Conservation (phyloP, 2,113 vertebrate genomes). For the Proteles cristata region DNA sequence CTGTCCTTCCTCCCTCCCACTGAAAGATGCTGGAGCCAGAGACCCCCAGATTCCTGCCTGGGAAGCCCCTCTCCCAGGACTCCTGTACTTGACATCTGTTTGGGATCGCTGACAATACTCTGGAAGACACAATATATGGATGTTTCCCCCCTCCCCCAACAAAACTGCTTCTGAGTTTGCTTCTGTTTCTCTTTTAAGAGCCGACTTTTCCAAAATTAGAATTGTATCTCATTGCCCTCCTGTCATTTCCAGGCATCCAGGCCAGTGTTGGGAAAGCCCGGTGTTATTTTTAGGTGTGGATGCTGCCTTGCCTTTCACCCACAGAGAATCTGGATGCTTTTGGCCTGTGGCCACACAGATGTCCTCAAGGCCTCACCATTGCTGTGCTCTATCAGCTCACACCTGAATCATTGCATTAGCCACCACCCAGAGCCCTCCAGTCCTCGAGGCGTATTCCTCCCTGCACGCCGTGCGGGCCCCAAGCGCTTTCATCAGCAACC, state of each 20-base stretch:
- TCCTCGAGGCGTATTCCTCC: fast-evolving
- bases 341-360: background rate
- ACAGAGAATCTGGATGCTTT: background rate
- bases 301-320: background rate
- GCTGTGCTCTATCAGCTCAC: background rate
- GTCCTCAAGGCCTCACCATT: background rate
- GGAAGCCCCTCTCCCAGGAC: background rate
- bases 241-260: too few species aligned
- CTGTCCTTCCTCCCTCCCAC: background rate
- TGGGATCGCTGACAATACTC: background rate
- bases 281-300: background rate
- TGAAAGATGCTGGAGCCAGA: background rate
- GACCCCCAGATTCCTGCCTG: background rate
- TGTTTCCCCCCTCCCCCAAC: background rate
- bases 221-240: background rate
- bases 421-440: fast-evolving
- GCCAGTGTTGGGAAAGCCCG: background rate
- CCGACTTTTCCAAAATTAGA: background rate
- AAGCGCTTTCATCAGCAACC: too few species aligned
- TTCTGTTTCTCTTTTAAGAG: too few species aligned
- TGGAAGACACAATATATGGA: background rate
- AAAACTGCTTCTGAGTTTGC: background rate
- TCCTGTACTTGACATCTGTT: background rate
- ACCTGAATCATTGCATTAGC: background rate
- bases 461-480: fast-evolving